A percentile compares a stretch with the other conserved stretches of the same genome.
These are phyloP conservation scores for Apocrypta bakeri DNA, from an alignment of 1,140 invertebrate species.

Conservation along the genomic window DNA sequence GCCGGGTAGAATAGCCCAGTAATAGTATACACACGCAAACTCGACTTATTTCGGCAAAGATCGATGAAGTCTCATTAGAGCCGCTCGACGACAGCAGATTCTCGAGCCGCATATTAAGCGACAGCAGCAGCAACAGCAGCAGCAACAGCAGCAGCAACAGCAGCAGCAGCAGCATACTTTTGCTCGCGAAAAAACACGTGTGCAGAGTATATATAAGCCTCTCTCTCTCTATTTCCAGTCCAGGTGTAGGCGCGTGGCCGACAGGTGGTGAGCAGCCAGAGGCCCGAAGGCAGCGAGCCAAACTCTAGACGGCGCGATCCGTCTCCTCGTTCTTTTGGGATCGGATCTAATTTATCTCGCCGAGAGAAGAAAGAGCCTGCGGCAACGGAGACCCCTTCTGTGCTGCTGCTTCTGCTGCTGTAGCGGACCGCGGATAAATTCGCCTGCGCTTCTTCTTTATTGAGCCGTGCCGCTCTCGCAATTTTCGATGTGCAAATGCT, in stretches of 20 bases:
- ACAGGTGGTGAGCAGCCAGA: conserved; percentile 64
- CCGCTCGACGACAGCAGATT: not conserved
- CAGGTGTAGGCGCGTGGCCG: conserved; percentile 65
- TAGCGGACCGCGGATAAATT: conserved; percentile 5
- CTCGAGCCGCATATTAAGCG: not conserved
- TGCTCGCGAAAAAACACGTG: conserved; percentile 26
- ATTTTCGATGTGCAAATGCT: conserved; percentile 16
- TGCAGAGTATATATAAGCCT: not conserved
- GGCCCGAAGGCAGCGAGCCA: conserved; percentile 37
- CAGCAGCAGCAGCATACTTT: not conserved
- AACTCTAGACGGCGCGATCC: conserved; percentile 46
- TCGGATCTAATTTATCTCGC: conserved; percentile 60
- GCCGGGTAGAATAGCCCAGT: no score
- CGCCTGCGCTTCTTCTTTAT: conserved; percentile 24
- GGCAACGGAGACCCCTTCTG: not conserved
- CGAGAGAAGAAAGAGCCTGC: conserved; percentile 24
- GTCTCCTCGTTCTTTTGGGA: conserved; percentile 52
- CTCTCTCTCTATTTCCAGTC: conserved; percentile 1
- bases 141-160: not conserved
- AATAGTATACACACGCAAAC: no score
- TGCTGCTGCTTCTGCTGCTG: not conserved
- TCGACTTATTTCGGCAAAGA: conserved; percentile 22
- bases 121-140: not conserved
- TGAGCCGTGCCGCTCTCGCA: conserved; percentile 8
- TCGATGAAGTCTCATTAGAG: conserved; percentile 46